Evolutionary conservation across 2,888 invertebrate species (phyloP), one percentile per base, ranked within the genome.

Genomic region (Zygaena filipendulae): DNA sequence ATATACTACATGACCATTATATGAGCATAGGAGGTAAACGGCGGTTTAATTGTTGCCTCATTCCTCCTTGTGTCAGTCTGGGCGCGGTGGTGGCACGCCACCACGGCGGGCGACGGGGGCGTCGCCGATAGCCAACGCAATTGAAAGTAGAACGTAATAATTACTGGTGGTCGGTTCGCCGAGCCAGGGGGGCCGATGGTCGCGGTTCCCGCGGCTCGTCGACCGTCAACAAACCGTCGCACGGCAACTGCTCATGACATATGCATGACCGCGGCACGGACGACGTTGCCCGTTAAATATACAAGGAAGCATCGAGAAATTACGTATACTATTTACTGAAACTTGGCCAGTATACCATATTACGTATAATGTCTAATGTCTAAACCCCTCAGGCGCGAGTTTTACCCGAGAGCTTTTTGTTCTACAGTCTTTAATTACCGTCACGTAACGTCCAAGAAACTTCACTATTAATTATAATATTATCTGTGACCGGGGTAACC

Each of bases 171-270:
- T 59, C n/a, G 59, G 60, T 32, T 30, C 32, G 48, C 42, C 37
- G 39, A 32, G 45, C 49, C 49, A 49, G 53, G 53, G 44, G 59
- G 59, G 57, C 59, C 59, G 53, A 48, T 59, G 63, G 67, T 57
- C 49, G 62, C 50, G 52, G 59, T 74, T 75, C 72, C 71, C 74
- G 70, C 69, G 69, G 54, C 49, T 51, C n/a, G n/a, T n/a, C 49
- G 47, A 68, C 66, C 70, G 75, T 56, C 79, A 79, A 79, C 79
- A 79, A 79, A 77, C 75, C 54, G 77, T 77, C 63, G 75, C 79
- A 37, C 50, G 58, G 79, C 77, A 77, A 79, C 79, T 59, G 66
- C 70, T 79, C 77, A 79, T 79, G 74, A 79, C 74, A 75, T 75
- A 77, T 79, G 77, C 75, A 79, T 79, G 74, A 75, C 67, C 70